Base-by-base conservation (phyloP, 1,140 invertebrate species). In the Sitobion miscanthi region DNA sequence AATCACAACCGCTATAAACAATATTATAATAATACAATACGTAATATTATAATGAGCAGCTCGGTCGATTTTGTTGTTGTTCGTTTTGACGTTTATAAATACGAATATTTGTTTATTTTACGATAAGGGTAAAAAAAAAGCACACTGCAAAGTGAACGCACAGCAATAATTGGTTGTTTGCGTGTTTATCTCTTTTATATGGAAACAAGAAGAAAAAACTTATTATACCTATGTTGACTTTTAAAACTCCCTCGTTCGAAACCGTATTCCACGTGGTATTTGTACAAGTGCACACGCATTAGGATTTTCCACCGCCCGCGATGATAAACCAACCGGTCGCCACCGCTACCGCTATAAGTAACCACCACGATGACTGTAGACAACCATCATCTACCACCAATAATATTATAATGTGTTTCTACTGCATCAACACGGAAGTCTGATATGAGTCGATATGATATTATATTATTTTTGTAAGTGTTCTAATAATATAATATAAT, bases 121-220 rank as follows among this genome's bases (percentile, higher is more conserved):
- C 17, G n/a, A 77, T 77, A 77, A 6, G 62, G 3, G 62, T 54
- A 54, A 54, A n/a, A 77, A 77, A 38, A 89, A 54, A 52, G 49
- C 35, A 35, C 54, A 54, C 87, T 23, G n/a, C 20, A 38, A 89
- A 42, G 21, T 89, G 8, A 89, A 35, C 49, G 42, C 30, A 89
- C 20, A 89, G 7, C 49, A 57, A 25, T 89, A 89, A 89, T 57
- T 89, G 52, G 49, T 57, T 57, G 23, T 89, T 89, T 54, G 88
- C 88, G 88, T 89, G 88, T 89, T 89, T 89, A 89, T 89, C n/a
- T 89, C 23, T 89, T 57, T 89, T 49, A 89, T 4, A 89, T 11
- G n/a, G 6, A 54, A 89, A 89, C 30, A 38, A 89, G 25, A 57
- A 89, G 20, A 57, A 57, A 54, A 35, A 38, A 54, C 35, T 30